Base-by-base conservation (phyloP, 2,113 vertebrate genomes). In the Pithys albifrons region DNA sequence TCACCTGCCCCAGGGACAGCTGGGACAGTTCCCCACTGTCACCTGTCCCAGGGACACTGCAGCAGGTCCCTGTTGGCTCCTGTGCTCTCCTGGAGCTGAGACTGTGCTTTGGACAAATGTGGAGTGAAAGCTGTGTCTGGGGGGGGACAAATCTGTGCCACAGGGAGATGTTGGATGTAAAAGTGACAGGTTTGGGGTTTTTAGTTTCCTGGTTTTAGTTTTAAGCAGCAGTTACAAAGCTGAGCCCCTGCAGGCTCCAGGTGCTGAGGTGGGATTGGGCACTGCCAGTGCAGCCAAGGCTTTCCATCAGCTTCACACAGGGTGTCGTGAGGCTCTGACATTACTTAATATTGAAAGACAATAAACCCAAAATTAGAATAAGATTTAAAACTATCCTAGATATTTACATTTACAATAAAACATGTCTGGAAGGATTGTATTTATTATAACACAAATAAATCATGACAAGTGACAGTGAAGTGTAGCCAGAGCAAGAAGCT, bases 31-130 rank as follows among this genome's bases (percentile, higher is more conserved):
- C 39, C 17, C 18, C 12, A 2, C 14, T 13, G 1, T 14, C 62
- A 52, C 67, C 24, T 1, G 7, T 2, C 31, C 31, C 31, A 10
- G 72, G 52, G 62, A 76, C 83, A 25, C 52, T 2, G 45, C 39
- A 41, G 15, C 75, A 11, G 15, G 28, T 19, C 41, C 37, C 25
- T 4, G 0, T 6, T 6, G 0, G 2, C 64, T 39, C 57, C 39
- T 0, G 4, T 0, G 1, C 35, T 31, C 12, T 0, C 31, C 16
- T 1, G 3, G 14, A 19, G 1, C 46, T 1, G 3, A n/a, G 37
- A 4, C 4, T 2, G 0, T 0, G 1, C 45, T 17, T 16, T 1
- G 12, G n/a, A 20, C 10, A 1, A 3, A 28, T 0, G 0, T 2
- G 41, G 64, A 10, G 35, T 9, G 35, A 29, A 35, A 0, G 4